Evolutionary conservation across 2,113 vertebrate genomes (phyloP).

Genomic region (Clarias batrachus): DNA sequence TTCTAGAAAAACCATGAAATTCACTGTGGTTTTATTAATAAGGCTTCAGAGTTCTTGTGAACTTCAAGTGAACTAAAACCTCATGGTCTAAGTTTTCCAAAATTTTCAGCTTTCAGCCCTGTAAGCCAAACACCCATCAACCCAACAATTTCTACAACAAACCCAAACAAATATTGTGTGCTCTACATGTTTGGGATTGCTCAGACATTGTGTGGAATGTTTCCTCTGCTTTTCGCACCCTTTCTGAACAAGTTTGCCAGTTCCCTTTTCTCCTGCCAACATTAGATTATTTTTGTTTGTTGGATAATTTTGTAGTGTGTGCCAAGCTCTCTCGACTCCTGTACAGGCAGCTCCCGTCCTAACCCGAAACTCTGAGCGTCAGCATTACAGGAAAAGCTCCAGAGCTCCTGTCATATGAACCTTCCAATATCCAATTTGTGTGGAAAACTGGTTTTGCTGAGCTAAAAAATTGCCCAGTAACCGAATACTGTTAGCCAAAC

Average conservation of each 20-base stretch:
- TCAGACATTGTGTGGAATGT: constrained; percentile 11
- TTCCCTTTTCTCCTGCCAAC: constrained; percentile 14
- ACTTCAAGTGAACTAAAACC: constrained; percentile 18
- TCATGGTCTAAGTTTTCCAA: not conserved
- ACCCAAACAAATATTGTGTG: constrained; percentile 17
- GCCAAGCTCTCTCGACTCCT: constrained; percentile 31
- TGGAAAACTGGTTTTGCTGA: constrained; percentile 2
- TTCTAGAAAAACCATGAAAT: not conserved
- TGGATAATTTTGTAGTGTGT: constrained; percentile 15
- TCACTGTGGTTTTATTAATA: not conserved
- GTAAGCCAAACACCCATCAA: constrained; percentile 16
- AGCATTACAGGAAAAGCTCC: constrained; percentile 2
- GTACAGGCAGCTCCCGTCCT: constrained; percentile 24
- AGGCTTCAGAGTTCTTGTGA: constrained; percentile 3
- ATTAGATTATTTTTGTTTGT: constrained; percentile 37
- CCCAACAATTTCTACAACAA: constrained; percentile 18
- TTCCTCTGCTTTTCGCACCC: constrained; percentile 6
- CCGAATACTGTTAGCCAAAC: not conserved
- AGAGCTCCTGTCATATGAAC: constrained; percentile 13
- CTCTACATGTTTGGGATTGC: constrained; percentile 36
- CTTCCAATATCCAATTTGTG: constrained; percentile 8
- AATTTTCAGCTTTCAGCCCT: not conserved
- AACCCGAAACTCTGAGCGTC: not conserved
- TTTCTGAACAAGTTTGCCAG: constrained; percentile 13
- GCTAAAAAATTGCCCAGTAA: not conserved